A percentile compares a stretch with the other conserved stretches of the same genome.
phyloP scores from a whole-genome alignment of 2,888 invertebrate species.

The Netelia fuscicornis region DNA sequence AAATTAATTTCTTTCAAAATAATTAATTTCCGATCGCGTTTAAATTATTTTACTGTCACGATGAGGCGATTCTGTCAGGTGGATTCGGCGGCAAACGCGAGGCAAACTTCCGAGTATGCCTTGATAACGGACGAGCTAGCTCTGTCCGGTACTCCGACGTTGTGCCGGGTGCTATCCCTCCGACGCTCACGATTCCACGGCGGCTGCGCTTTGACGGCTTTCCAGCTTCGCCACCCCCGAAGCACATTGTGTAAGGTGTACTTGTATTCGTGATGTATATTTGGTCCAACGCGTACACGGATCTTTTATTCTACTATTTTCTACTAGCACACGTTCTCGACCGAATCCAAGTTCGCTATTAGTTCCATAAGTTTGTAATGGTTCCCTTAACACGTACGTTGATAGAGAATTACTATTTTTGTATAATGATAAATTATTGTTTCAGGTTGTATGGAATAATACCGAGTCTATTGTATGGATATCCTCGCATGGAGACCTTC shows the following conservation, averaged over 20 bases:
- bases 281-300: not conserved
- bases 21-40: not conserved
- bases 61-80: constrained; percentile 22
- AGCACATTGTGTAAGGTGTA: constrained; percentile 31
- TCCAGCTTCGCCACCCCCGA: constrained; percentile 71
- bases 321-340: not conserved
- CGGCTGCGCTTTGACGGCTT: constrained; percentile 80
- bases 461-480: no score
- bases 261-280: not conserved
- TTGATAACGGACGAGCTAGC: constrained; percentile 79
- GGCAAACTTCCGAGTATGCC: constrained; percentile 51
- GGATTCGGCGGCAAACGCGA: constrained; percentile 19
- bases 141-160: constrained; percentile 83
- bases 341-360: no score
- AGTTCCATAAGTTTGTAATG: no score
- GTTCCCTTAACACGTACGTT: no score
- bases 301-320: not conserved
- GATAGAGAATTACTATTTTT: no score
- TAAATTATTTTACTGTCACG: constrained; percentile 5
- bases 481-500: no score
- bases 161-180: constrained; percentile 80
- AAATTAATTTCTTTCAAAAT: not conserved
- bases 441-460: no score
- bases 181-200: constrained; percentile 73
- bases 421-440: no score